A percentile compares a stretch with the other conserved stretches of the same genome.
Conservation (phyloP, 2,113 vertebrate genomes). For the Podocnemis expansa region DNA sequence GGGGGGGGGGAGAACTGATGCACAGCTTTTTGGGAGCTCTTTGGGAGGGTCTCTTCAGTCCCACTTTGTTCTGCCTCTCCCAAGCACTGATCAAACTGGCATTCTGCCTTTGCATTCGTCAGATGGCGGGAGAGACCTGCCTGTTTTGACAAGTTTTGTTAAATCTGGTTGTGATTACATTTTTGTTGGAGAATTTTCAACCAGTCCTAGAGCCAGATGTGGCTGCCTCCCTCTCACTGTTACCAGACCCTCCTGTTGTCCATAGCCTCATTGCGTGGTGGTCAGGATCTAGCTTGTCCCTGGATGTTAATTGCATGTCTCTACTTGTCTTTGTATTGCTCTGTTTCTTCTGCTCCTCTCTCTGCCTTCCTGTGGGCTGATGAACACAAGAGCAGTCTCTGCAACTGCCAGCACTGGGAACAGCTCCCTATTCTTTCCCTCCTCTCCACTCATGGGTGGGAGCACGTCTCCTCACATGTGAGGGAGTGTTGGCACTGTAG, state of each 20-base stretch:
- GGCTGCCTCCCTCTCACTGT: background rate
- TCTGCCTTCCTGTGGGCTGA: background rate
- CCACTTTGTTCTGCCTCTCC: too few relatives aligned
- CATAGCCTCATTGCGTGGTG: background rate
- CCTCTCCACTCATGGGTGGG: background rate
- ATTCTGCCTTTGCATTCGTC: fast-evolving
- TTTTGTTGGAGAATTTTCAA: background rate
- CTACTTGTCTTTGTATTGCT: background rate
- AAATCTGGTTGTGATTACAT: background rate
- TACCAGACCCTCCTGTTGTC: fast-evolving
- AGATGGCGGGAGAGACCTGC: background rate
- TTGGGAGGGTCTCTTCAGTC: too few relatives aligned
- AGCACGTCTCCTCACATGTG: background rate
- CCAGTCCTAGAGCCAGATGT: background rate
- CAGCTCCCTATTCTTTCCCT: background rate
- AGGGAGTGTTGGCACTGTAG: background rate
- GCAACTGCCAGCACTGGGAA: background rate
- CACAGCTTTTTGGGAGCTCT: background rate
- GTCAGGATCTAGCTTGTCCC: background rate
- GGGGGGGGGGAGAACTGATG: background rate
- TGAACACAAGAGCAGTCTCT: background rate
- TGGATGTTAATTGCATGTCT: too few relatives aligned
- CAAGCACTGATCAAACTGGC: too few relatives aligned
- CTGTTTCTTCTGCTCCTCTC: background rate
- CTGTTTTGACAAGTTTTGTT: background rate